Evolutionary conservation across 2,797 vertebrate genomes (phyloP), one percentile per base, ranked within the genome.

Genomic region (Chrosomus eos): DNA sequence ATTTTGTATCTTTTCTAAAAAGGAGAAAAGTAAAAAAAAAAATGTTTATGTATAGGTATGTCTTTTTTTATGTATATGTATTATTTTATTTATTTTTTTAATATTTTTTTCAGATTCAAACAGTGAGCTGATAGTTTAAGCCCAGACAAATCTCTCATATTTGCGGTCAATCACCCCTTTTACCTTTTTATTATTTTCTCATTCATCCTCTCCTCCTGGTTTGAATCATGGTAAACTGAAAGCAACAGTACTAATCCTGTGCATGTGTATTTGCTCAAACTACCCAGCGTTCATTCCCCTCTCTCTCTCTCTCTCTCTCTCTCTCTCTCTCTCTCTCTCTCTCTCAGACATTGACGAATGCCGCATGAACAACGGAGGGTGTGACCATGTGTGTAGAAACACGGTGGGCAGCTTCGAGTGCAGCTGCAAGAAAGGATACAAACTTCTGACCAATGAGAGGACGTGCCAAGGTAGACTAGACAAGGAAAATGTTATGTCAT

Each of bases 391-490:
- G 91, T 99, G 98, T 91, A 95, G 97, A 85, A 99, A 99, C 95
- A 99, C 98, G 0, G 97, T 99, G 90, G 98, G 98, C 89, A 99
- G 98, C 93, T 99, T 99, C 0, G 97, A 99, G 89, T 99, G 98
- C 95, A 98, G 98, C 95, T 99, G 98, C 94, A 98, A 96, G 94
- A 99, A 99, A 88, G 98, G 98, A 87, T 99, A 99, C 94, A 99
- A 99, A 90, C 95, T 99, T 86, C 96, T 99, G 91, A 99, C 98
- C 93, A 99, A 99, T 5, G 98, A 99, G 90, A 96, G 97, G 89
- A 99, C 95, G 58, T 99, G 98, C 90, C 98, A 99, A 96, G 98
- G 98, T 98, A 90, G 5, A 21, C n/a, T 4, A 28, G 36, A 60
- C 75, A 81, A 43, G 23, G 14, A 23, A 21, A 74, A 13, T 51